Percentiles rank a stretch among this genome's conserved stretches.
These are phyloP conservation scores for Rotaria macrura DNA, from an alignment of 2,888 invertebrate genomes.

Conservation along the genomic window DNA sequence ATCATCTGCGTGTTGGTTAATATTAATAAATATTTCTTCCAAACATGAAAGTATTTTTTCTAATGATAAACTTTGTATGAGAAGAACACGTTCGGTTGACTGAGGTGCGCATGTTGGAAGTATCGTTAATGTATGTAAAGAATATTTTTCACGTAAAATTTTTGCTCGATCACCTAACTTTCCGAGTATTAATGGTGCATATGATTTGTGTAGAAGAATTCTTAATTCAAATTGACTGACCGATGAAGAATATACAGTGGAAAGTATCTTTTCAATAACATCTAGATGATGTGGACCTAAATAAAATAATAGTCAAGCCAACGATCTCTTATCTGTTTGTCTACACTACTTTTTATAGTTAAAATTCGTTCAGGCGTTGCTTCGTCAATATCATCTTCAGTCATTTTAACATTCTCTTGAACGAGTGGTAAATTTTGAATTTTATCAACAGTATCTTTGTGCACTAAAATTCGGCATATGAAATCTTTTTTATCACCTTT, in stretches of 20 bases:
- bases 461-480: background rate
- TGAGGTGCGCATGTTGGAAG: background rate
- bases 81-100: conserved; percentile 13
- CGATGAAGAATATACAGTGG: background rate
- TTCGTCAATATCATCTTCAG: background rate
- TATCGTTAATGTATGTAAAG: background rate
- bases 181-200: conserved; percentile 3
- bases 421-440: background rate
- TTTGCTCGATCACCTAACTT: background rate
- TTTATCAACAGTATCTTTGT: background rate
- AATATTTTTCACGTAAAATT: conserved; percentile 10
- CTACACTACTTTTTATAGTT: background rate
- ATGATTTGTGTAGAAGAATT: background rate
- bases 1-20: background rate
- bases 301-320: background rate
- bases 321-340: too few species aligned
- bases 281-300: background rate
- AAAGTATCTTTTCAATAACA: conserved; percentile 9
- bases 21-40: background rate
- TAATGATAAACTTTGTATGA: background rate
- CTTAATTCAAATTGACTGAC: background rate
- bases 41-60: background rate
- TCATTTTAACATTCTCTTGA: background rate
- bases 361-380: background rate
- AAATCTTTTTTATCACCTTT: background rate